Evolutionary conservation across 2,113 vertebrate species (phyloP).

Genomic region (Ceyx margarethae): DNA sequence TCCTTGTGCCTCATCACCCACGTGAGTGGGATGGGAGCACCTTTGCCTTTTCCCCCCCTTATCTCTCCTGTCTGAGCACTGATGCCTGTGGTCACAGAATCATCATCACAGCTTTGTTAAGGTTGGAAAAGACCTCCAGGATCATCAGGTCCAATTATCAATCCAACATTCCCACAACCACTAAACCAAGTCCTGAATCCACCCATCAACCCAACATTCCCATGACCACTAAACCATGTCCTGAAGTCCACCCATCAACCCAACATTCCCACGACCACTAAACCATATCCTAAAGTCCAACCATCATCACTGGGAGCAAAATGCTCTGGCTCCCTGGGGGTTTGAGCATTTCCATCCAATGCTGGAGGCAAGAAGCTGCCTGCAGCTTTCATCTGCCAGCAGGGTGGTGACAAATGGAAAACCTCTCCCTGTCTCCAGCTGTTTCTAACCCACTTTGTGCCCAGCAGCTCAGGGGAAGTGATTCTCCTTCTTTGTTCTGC

Average conservation of each 20-base stretch:
- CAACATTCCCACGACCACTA: too few relatives aligned
- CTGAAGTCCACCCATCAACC: too few relatives aligned
- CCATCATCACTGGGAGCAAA: neutral
- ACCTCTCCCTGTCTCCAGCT: neutral
- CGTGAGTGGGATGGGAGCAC: rapidly evolving
- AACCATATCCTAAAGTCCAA: too few relatives aligned
- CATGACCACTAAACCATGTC: too few relatives aligned
- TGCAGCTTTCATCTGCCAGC: neutral
- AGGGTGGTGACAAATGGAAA: neutral
- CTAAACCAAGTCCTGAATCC: too few relatives aligned
- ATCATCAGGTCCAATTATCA: too few relatives aligned
- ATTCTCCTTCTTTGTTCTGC: neutral
- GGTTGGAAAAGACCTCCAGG: too few relatives aligned
- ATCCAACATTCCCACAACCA: too few relatives aligned
- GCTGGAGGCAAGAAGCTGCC: neutral
- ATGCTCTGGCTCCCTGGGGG: neutral
- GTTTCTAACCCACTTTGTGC: neutral
- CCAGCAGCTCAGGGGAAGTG: neutral
- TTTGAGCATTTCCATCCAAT: neutral
- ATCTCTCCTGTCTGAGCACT: neutral
- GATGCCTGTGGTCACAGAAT: too few relatives aligned
- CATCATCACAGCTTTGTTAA: too few relatives aligned
- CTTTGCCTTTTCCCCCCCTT: neutral
- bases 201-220: too few relatives aligned
- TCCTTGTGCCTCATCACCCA: neutral